A percentile compares a stretch with the other conserved stretches of the same genome.
These are phyloP conservation scores for Penaeus chinensis DNA, from an alignment of 1,140 invertebrate genomes.

Conservation along the genomic window DNA sequence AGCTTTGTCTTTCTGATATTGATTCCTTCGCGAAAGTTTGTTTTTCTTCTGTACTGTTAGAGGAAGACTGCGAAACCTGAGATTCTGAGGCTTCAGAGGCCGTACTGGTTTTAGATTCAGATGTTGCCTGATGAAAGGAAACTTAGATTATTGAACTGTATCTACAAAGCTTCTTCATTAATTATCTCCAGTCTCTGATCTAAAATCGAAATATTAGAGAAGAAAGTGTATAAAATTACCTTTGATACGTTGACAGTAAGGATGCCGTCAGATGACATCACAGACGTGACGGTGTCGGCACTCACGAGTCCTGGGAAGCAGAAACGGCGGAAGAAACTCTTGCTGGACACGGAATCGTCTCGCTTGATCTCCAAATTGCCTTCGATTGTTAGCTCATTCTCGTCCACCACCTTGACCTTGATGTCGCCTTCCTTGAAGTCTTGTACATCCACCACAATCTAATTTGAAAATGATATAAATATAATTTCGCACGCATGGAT, in stretches of 20 bases:
- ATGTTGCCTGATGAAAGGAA: too few relatives aligned
- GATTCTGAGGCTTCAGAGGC: too few relatives aligned
- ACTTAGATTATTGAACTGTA: too few relatives aligned
- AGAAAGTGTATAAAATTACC: not conserved
- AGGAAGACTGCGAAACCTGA: too few relatives aligned
- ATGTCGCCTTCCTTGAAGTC: slow-evolving; percentile 37
- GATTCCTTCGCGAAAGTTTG: too few relatives aligned
- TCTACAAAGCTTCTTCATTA: too few relatives aligned
- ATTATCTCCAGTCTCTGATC: too few relatives aligned
- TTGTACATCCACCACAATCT: slow-evolving; percentile 50
- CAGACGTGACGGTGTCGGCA: slow-evolving; percentile 7
- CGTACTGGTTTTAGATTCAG: too few relatives aligned
- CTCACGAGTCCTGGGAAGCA: slow-evolving; percentile 32
- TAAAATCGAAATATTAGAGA: too few relatives aligned
- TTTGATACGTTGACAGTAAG: slow-evolving; percentile 49
- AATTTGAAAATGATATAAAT: not conserved
- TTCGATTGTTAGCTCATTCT: slow-evolving; percentile 40
- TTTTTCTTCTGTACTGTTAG: too few relatives aligned
- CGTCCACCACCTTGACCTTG: slow-evolving; percentile 26
- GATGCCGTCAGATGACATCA: slow-evolving; percentile 40
- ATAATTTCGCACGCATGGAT: too few relatives aligned
- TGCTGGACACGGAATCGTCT: not conserved
- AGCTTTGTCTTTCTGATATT: too few relatives aligned
- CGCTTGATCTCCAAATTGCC: slow-evolving; percentile 34
- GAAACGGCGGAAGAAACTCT: slow-evolving; percentile 37